Evolutionary conservation across 1,140 invertebrate genomes (phyloP), one percentile per base, ranked within the genome.

Genomic region (Pachyrhynchus sulphureomaculatus): DNA sequence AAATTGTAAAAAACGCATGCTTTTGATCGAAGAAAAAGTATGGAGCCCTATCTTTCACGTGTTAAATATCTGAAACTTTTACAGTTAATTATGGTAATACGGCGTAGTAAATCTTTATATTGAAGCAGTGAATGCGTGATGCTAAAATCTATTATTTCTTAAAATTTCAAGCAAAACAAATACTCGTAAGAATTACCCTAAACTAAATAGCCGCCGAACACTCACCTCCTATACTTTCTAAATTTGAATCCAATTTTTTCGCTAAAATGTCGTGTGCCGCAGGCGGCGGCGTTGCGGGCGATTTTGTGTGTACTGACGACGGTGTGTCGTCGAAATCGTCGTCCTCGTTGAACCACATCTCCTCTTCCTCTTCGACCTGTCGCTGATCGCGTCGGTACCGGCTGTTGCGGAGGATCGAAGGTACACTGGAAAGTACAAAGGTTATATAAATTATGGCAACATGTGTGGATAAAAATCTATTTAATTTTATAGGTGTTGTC

Each of bases 291-390:
- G 39, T 44, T 2, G 59, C 23, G 32, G 83, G 79, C 23, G 85
- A 56, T 15, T 56, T 79, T 4, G 4, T 53, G 36, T 52, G 45
- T 13, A 85, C 81, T 34, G 83, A 80, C 62, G 86, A 83, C 62
- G 86, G 83, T 73, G 87, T 88, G 71, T 97, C 94, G 65, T 96
- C 92, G 68, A 93, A 88, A 70, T 96, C 95, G 74, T 97, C 95
- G 66, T 98, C 95, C 70, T 96, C 92, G 75, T 96, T 96, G 78
- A 98, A 98, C 95, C 95, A 99, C 85, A 96, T 94, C 77, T 98
- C 96, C 75, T 99, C 96, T 68, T 99, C 96, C 72, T 98, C 95
- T 42, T 98, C 95, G 62, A 97, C 83, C 72, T 95, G 89, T 37
- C 95, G 82, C 62, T 92, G 90, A 79, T 98, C 95, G 42, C 94